A percentile compares a stretch with the other conserved stretches of the same genome.
These are phyloP conservation scores for Saxicola maurus DNA, from an alignment of 2,797 vertebrate genomes.

Conservation along the genomic window DNA sequence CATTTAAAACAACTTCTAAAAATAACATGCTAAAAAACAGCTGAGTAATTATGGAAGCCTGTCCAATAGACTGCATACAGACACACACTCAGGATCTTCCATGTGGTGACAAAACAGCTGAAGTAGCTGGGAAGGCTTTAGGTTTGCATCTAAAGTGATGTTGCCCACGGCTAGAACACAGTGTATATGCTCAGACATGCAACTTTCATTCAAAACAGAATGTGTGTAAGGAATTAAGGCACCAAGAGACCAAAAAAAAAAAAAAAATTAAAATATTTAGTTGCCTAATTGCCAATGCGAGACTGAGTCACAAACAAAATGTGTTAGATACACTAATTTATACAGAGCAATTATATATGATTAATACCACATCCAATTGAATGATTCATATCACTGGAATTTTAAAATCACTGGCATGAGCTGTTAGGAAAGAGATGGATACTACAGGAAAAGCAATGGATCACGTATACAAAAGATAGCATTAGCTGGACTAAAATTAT, in stretches of 20 bases:
- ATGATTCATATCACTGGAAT: background rate
- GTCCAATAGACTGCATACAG: background rate
- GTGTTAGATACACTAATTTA: conserved; percentile 12
- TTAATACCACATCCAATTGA: background rate
- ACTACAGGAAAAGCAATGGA: background rate
- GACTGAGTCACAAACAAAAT: conserved; percentile 31
- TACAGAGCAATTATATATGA: conserved; percentile 16
- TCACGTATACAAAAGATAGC: background rate
- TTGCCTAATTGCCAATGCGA: background rate
- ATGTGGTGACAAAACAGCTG: background rate
- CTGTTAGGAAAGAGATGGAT: background rate
- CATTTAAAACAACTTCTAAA: background rate
- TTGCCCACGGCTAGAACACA: conserved; percentile 21
- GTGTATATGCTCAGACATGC: conserved; percentile 19
- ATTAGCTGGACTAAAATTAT: background rate
- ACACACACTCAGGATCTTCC: background rate
- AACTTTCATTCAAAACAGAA: conserved; percentile 29
- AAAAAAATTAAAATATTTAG: background rate
- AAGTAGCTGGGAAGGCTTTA: conserved; percentile 7
- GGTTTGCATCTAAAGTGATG: background rate
- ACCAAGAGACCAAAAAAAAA: background rate
- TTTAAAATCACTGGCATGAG: background rate
- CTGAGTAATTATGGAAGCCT: background rate
- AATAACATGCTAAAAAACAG: background rate
- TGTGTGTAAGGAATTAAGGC: conserved; percentile 5